Percentiles rank a stretch among this genome's conserved stretches.
phyloP scores from a whole-genome alignment of 1,140 invertebrate genomes.

The Glossosoma conforme region DNA sequence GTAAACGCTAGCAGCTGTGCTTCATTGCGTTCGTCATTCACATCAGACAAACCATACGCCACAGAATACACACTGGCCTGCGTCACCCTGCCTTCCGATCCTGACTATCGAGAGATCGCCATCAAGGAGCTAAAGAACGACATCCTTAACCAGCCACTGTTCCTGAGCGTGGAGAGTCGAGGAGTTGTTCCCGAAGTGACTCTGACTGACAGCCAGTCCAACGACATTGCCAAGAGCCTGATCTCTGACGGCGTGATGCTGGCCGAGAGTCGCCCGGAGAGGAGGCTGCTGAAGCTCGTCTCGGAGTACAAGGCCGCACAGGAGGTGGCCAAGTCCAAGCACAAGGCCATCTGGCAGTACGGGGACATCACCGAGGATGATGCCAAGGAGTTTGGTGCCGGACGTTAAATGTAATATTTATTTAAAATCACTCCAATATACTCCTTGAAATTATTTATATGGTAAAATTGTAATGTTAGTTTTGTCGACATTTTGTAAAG shows the following conservation, averaged over 20 bases:
- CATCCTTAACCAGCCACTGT: conserved; percentile 60
- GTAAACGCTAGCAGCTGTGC: conserved; percentile 59
- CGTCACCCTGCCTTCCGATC: conserved; percentile 77
- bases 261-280: conserved; percentile 75
- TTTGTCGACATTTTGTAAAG: too few species aligned
- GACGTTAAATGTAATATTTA: conserved; percentile 11
- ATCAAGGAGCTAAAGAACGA: conserved; percentile 66
- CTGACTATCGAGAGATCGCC: conserved; percentile 73
- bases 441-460: background rate
- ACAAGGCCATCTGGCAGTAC: conserved; percentile 90
- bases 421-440: conserved; percentile 1
- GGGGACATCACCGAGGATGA: conserved; percentile 95
- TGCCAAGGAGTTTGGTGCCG: conserved; percentile 43
- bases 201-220: conserved; percentile 65
- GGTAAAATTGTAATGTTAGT: too few species aligned
- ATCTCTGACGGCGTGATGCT: conserved; percentile 82
- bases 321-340: conserved; percentile 76
- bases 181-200: conserved; percentile 65
- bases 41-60: conserved; percentile 73
- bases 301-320: conserved; percentile 80
- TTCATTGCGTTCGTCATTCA: conserved; percentile 72
- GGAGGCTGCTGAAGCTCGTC: conserved; percentile 74
- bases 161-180: conserved; percentile 67
- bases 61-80: conserved; percentile 82
- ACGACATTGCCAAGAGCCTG: conserved; percentile 77